Evolutionary conservation across 2,888 invertebrate species (phyloP).

Genomic region (Hedya salicella): DNA sequence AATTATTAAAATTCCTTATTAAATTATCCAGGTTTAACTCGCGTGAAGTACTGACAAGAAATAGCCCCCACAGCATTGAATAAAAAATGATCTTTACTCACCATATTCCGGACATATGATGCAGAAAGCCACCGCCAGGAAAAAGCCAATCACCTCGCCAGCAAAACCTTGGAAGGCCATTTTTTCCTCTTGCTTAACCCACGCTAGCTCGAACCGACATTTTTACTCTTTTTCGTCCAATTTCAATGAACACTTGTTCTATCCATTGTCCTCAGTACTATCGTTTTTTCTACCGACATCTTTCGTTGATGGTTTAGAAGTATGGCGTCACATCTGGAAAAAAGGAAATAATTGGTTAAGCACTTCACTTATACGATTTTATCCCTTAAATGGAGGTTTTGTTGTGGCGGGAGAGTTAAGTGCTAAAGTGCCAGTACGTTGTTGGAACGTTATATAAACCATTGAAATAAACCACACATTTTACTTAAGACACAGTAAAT

Average conservation of each 20-base stretch:
- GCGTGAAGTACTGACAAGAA: too few species aligned
- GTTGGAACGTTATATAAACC: background rate
- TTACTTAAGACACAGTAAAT: too few species aligned
- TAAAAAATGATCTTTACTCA: slow-evolving; percentile 56
- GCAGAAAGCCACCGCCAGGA: slow-evolving; percentile 78
- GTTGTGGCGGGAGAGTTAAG: background rate
- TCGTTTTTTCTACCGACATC: slow-evolving; percentile 64
- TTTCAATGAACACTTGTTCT: slow-evolving; percentile 65
- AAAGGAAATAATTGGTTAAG: slow-evolving; percentile 47
- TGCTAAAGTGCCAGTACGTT: background rate
- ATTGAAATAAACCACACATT: too few species aligned
- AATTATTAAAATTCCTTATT: too few species aligned
- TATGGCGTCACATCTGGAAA: slow-evolving; percentile 67
- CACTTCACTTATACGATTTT: background rate
- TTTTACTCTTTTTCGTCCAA: slow-evolving; percentile 68
- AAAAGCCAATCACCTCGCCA: slow-evolving; percentile 77
- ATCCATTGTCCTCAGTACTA: slow-evolving; percentile 64
- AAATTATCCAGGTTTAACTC: too few species aligned
- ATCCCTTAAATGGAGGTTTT: background rate
- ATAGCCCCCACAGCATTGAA: too few species aligned
- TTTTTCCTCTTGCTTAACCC: slow-evolving; percentile 75
- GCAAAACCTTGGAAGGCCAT: slow-evolving; percentile 78
- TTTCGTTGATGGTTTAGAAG: slow-evolving; percentile 46
- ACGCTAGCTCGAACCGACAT: slow-evolving; percentile 78
- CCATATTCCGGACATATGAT: slow-evolving; percentile 80